Conservation (phyloP, 2,113 vertebrate species). For the Vireo altiloquus region DNA sequence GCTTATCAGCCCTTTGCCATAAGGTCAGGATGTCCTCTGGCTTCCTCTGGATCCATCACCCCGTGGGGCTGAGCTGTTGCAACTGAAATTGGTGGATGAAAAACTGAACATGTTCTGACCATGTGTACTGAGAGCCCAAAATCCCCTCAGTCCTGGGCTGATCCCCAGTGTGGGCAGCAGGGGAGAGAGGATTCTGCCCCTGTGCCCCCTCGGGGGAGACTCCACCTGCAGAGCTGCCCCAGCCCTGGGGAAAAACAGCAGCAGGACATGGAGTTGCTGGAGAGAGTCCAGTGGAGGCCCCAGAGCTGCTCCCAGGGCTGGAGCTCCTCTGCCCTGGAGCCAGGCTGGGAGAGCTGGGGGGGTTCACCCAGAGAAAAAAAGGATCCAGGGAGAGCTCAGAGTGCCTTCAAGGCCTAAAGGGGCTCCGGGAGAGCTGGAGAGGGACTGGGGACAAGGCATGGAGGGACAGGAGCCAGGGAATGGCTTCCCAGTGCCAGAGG, state of each 20-base stretch:
- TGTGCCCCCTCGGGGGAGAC: not conserved
- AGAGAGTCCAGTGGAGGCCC: fast-evolving
- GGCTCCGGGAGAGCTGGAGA: not conserved
- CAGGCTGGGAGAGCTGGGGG: not conserved
- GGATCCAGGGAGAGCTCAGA: not conserved
- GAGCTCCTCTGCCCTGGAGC: not conserved
- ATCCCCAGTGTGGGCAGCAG: fast-evolving
- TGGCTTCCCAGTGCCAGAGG: not conserved
- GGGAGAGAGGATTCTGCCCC: fast-evolving
- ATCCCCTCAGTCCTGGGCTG: fast-evolving
- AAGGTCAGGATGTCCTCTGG: not conserved
- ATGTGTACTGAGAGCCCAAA: fast-evolving
- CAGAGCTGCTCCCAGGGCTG: not conserved
- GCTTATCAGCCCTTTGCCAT: not conserved
- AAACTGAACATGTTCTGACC: fast-evolving
- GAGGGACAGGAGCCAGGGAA: not conserved
- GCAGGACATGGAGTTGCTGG: not conserved
- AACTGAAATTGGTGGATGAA: not conserved
- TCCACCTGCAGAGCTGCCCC: not conserved
- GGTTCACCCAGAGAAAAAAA: fast-evolving
- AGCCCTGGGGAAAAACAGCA: not conserved
- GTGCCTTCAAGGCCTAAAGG: not conserved
- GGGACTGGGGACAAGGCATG: not conserved
- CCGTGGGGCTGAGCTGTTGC: not conserved
- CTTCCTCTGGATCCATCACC: not conserved